Percentiles rank a stretch among this genome's conserved stretches.
Conservation (phyloP, 23 tunicate genomes). For the Halocynthia aurantium region DNA sequence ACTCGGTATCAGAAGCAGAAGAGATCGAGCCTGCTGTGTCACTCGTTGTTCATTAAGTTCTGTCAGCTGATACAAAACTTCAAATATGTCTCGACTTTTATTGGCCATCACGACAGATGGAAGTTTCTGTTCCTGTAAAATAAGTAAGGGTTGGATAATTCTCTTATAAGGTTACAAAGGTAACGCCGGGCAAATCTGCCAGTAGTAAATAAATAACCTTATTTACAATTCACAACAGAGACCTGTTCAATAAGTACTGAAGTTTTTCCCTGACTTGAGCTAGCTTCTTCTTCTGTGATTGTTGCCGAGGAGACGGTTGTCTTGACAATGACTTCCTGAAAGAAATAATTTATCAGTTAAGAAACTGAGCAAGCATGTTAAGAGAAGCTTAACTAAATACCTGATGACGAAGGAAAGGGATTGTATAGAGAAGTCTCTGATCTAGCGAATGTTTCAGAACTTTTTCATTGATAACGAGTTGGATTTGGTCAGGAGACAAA, state of each 20-base stretch:
- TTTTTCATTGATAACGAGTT: conserved; percentile 44
- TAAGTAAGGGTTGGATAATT: too few relatives aligned
- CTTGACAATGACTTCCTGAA: conserved; percentile 48
- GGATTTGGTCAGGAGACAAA: conserved; percentile 43
- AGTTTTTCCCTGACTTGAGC: conserved; percentile 13
- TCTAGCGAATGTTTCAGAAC: conserved; percentile 48
- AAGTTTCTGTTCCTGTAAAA: conserved; percentile 50
- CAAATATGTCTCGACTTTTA: conserved; percentile 52
- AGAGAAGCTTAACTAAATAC: neutral
- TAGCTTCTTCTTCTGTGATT: conserved; percentile 7
- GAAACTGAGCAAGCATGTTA: too few relatives aligned
- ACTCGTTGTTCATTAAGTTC: conserved; percentile 60
- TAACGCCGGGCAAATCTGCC: neutral
- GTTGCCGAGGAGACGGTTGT: conserved; percentile 42
- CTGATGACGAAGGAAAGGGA: conserved; percentile 21
- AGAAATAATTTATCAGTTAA: neutral
- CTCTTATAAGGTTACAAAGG: neutral
- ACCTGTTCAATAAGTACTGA: conserved; percentile 50
- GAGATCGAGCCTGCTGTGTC: conserved; percentile 43
- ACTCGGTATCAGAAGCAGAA: conserved; percentile 63
- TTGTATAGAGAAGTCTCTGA: conserved; percentile 23
- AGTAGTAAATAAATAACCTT: neutral
- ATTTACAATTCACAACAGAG: too few relatives aligned
- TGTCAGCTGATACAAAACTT: conserved; percentile 62
- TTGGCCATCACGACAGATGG: conserved; percentile 67